Evolutionary conservation across 1,140 invertebrate species (phyloP), one percentile per base, ranked within the genome.

Genomic region (Wiebesia pumilae): DNA sequence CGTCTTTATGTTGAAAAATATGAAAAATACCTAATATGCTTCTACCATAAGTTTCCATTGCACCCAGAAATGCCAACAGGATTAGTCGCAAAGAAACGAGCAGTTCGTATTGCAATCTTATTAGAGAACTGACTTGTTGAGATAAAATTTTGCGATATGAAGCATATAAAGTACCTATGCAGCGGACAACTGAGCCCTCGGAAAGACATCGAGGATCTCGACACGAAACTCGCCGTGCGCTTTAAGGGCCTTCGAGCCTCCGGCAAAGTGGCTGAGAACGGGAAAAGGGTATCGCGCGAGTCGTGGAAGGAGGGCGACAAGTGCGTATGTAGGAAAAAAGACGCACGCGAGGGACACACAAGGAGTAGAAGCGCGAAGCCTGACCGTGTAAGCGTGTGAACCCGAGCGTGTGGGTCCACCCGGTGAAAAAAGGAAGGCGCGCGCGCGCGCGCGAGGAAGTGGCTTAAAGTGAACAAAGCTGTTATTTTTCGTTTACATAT

Each of bases 251-350:
- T 30, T 58, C 6, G 43, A 83, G 81, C 69, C 65, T n/a, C 12
- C 58, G 71, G 54, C 35, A 27, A 65, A 78, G 65, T 71, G 35
- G 73, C 69, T 83, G 27, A 24, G n/a, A 38, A 30, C 30, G 75
- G 73, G 88, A 88, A 88, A 88, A 88, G 89, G 88, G 89, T 86
- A 85, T 87, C 83, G 71, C 58, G 87, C 43, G 69, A 54, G 51
- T 24, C 47, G 54, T 30, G 54, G 79, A 69, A 62, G 33, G 65
- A 69, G 86, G 86, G n/a, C 89, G 90, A 91, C 91, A 91, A 93
- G 91, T 92, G 92, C 90, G 89, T 90, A 88, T 84, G 67, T 65
- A 69, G 54, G 47, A 67, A 84, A 40, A 83, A 84, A 83, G 80
- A 81, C 82, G 79, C 85, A 87, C 75, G 58, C 62, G 51, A 58